Evolutionary conservation across 2,888 invertebrate species (phyloP).

Genomic region (Torymus texanus): DNA sequence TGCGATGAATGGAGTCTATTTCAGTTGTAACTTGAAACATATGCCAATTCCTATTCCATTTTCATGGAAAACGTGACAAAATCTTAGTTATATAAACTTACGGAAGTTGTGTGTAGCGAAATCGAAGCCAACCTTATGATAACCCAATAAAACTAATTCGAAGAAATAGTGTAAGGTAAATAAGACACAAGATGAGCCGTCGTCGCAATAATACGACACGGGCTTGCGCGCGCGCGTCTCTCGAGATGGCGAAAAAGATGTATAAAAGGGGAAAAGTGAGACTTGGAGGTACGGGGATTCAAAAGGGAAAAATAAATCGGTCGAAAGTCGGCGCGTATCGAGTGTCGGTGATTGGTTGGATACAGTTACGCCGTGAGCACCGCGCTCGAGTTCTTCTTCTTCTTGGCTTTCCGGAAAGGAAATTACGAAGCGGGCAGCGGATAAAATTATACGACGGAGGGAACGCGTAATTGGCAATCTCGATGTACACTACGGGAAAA

Average conservation of each 20-base stretch:
- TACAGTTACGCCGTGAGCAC: slow-evolving; percentile 26
- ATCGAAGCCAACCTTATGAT: no score
- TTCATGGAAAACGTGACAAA: no score
- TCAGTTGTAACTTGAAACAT: no score
- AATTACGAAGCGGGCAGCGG: slow-evolving; percentile 16
- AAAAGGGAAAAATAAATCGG: slow-evolving; percentile 21
- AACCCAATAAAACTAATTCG: not conserved
- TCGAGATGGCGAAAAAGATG: slow-evolving; percentile 61
- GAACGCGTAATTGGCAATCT: slow-evolving; percentile 32
- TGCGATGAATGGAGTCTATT: no score
- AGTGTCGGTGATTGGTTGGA: slow-evolving; percentile 32
- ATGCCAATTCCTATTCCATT: no score
- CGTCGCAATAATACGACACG: not conserved
- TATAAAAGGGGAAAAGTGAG: slow-evolving; percentile 7
- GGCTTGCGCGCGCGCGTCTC: slow-evolving; percentile 53
- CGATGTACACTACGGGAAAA: slow-evolving; percentile 1
- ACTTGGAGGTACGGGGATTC: slow-evolving; percentile 34
- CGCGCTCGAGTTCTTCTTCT: slow-evolving; percentile 7
- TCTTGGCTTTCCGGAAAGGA: not conserved
- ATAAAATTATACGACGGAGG: slow-evolving; percentile 25
- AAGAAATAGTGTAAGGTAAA: not conserved
- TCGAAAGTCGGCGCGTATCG: slow-evolving; percentile 9
- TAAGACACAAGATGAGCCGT: not conserved
- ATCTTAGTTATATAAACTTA: no score
- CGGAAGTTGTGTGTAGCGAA: no score